Evolutionary conservation across 1,140 invertebrate species (phyloP), one percentile per base, ranked within the genome.

Genomic region (Zaprionus ornatus): DNA sequence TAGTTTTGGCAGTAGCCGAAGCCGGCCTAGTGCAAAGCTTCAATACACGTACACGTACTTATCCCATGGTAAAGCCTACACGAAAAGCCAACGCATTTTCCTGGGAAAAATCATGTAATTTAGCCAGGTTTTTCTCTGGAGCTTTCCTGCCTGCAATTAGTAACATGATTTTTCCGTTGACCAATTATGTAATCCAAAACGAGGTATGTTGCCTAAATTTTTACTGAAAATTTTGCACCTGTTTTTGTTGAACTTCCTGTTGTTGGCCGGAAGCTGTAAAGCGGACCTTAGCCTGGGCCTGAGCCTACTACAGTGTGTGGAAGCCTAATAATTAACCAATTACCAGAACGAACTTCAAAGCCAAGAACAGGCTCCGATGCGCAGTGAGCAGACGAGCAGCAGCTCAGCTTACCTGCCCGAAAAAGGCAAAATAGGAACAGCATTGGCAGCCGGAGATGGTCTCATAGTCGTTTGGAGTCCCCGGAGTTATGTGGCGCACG

Each of bases 321-420:
- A 37, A 72, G 62, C 55, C 69, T 40, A 66, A 72, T 76, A 76
- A 72, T 76, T 72, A 76, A 76, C 55, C 69, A 76, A 72, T 72
- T 72, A 66, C 32, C 62, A 60, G 37, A 21, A 6, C 13, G n/a
- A 59, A 75, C 60, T 71, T 75, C 67, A 75, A 75, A 71, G 62
- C 27, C 48, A 72, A 65, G 40, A n/a, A n/a, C 67, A 60, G 23
- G 45, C 25, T 48, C 29, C 40, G n/a, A 40, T 48, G 56, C 37
- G 23, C 42, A 63, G 7, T 40, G 17, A 32, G 15, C 59, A 45
- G 1, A 54, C 29, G 19, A 12, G 21, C 27, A 40, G 59, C 23
- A 67, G 65, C 60, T 74, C 72, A 56, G 40, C 56, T 74, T 74
- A 61, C 65, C 19, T 40, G 55, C 29, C 45, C 45, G 19, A 23